A percentile compares a stretch with the other conserved stretches of the same genome.
phyloP scores from a whole-genome alignment of 2,797 vertebrate genomes.

The Oryzias sinensis region DNA sequence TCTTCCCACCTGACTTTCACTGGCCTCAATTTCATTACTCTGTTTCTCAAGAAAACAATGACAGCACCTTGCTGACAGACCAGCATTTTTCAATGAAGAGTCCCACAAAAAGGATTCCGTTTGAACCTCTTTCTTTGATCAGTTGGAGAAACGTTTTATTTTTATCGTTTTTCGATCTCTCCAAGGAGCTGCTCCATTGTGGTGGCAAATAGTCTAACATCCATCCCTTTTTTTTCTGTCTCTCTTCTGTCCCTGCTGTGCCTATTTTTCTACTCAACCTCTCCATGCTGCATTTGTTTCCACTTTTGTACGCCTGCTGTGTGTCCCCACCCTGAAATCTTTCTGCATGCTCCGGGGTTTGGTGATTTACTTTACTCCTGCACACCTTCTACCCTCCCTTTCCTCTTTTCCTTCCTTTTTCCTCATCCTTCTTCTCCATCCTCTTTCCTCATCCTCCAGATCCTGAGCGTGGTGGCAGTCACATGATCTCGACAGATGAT shows the following conservation, averaged over 20 bases:
- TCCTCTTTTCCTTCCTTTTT: slow-evolving; percentile 12
- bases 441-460: slow-evolving; percentile 71
- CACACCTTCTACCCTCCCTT: slow-evolving; percentile 29
- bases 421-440: slow-evolving; percentile 11
- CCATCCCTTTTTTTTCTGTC: slow-evolving; percentile 54
- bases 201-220: slow-evolving; percentile 75
- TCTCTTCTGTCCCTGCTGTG: slow-evolving; percentile 25
- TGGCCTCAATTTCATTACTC: slow-evolving; percentile 23
- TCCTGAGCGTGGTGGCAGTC: slow-evolving; percentile 89
- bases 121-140: slow-evolving; percentile 58
- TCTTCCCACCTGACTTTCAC: slow-evolving; percentile 35
- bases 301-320: slow-evolving; percentile 61
- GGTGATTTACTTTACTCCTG: slow-evolving; percentile 41
- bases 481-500: slow-evolving; percentile 98
- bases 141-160: slow-evolving; percentile 53
- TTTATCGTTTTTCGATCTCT: slow-evolving; percentile 69
- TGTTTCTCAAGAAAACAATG: slow-evolving; percentile 46
- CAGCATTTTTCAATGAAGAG: slow-evolving; percentile 52
- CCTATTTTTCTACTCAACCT: slow-evolving; percentile 44
- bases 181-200: slow-evolving; percentile 57
- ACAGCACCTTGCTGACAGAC: slow-evolving; percentile 55
- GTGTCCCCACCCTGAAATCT: slow-evolving; percentile 47
- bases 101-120: slow-evolving; percentile 53
- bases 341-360: slow-evolving; percentile 50
- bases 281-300: slow-evolving; percentile 58